Base-by-base conservation (phyloP, 1,140 invertebrate genomes). In the Bradynema listronoti region DNA sequence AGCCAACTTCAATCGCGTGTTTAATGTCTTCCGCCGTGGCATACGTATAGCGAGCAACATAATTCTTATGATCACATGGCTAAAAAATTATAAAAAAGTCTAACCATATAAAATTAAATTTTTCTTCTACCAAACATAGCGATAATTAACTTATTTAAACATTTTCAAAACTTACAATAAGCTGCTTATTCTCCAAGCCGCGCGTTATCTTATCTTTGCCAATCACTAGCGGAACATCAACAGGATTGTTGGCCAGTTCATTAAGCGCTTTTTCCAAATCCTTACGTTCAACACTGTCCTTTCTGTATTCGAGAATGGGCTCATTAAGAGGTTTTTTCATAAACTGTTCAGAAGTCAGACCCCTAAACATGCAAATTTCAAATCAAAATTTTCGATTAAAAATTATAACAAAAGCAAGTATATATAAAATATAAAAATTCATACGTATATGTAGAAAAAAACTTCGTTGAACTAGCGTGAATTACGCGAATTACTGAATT, bases 221-320 rank as follows among this genome's bases (percentile, higher is more conserved):
- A 52, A 77, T 77, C n/a, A 60, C 29, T 14, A 77, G 43, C 16
- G 74, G 74, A 14, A 77, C 73, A 19, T 78, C 46, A 25, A 57
- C 46, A 16, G 29, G 16, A 11, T 61, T 57, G 11, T 60, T 41
- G 22, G 46, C 52, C 16, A 66, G 56, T 19, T 84, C 80, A 61
- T 87, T 81, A 2, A 98, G 78, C 43, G 85, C 85, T 50, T 84
- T 82, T 69, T 87, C 84, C 9, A 97, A 78, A 52, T 86, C 85
- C 52, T 81, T 79, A 46, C 90, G 84, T 79, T 98, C 92, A 42
- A 83, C 80, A 46, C 88, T 91, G 7, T 87, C 87, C 60, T 87
- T 86, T 43, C 86, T 81, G 79, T 95, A 98, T 3, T 72, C 80
- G 7, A 79, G 66, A 62, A 83, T 69, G 1, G 82, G 81, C 58